phyloP scores from a whole-genome alignment of 2,113 vertebrate genomes.

The Rhagologus leucostigma region DNA sequence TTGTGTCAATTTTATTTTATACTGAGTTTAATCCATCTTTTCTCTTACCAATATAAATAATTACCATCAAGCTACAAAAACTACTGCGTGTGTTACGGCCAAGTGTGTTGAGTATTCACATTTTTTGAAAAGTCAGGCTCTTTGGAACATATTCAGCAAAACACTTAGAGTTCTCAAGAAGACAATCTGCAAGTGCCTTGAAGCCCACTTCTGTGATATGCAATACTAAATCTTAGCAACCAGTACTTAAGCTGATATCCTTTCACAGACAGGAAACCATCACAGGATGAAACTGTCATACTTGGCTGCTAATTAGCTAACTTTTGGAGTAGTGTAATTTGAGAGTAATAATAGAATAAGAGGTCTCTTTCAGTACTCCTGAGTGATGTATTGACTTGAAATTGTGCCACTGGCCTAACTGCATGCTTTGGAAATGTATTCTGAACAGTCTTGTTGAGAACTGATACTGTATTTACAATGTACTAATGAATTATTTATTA shows the following conservation, averaged over 20 bases:
- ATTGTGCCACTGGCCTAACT: not conserved
- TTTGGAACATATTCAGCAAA: slow-evolving; percentile 54
- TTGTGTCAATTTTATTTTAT: not conserved
- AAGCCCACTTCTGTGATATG: not conserved
- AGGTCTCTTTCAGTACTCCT: slow-evolving; percentile 48
- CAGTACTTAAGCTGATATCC: slow-evolving; percentile 45
- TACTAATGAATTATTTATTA: not conserved
- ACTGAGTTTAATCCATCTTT: not conserved
- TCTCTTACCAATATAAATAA: not conserved
- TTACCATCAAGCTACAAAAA: not conserved
- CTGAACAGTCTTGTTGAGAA: not conserved
- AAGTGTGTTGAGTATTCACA: not conserved
- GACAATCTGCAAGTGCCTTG: slow-evolving; percentile 24
- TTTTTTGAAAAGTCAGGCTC: not conserved
- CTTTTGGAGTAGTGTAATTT: slow-evolving; percentile 39
- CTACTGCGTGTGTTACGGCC: not conserved
- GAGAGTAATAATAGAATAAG: slow-evolving; percentile 59
- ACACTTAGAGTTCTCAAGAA: slow-evolving; percentile 44
- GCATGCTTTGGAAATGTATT: not conserved
- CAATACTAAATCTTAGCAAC: slow-evolving; percentile 20
- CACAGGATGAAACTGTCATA: slow-evolving; percentile 47
- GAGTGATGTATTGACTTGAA: slow-evolving; percentile 50
- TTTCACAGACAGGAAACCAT: slow-evolving; percentile 53
- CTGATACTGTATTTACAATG: not conserved
- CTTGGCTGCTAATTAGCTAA: slow-evolving; percentile 57